Base-by-base conservation (phyloP, 1,140 invertebrate species). In the Xylocopa sonorina region DNA sequence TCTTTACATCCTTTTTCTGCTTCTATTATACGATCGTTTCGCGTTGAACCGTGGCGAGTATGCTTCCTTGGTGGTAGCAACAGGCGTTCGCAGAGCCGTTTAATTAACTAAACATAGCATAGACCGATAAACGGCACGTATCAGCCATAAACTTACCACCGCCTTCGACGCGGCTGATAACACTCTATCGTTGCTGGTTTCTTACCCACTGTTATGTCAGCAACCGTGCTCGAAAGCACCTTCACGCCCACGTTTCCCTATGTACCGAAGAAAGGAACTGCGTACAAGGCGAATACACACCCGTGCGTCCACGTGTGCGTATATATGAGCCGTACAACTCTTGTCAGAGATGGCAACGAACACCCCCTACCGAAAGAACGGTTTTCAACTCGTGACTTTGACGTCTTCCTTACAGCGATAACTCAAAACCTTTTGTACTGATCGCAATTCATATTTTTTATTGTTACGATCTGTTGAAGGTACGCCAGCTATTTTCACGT, bases 71-170 rank as follows among this genome's bases (percentile, higher is more conserved):
- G 18, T 21, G 46, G 58, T 53, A 18, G 50, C 46, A 43, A 7
- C 46, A 24, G 6, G 51, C 41, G 21, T 41, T 57, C 18, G 32
- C 53, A 27, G 43, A 38, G 82, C 76, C 86, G 82, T 90, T 90
- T 88, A 90, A 90, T 88, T 91, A 91, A 89, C 80, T 87, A 87
- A 87, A 88, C 69, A 81, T 67, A 76, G 80, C 83, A 82, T 81
- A 81, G 62, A 81, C 53, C 84, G 83, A 90, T 89, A 89, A 90
- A 89, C 69, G 73, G 80, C 83, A 84, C 80, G 83, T 83, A 88
- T 85, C 81, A 79, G 78, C 82, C 76, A 88, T 89, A 90, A 90
- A 90, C 66, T 89, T 83, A 50, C 76, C 62, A 66, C 69, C 69
- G 86, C 82, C 78, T 86, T 85, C 88, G 82, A 84, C 74, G 78